Percentiles rank a stretch among this genome's conserved stretches.
These are phyloP conservation scores for Cinara cedri DNA, from an alignment of 2,888 invertebrate genomes.

Conservation along the genomic window DNA sequence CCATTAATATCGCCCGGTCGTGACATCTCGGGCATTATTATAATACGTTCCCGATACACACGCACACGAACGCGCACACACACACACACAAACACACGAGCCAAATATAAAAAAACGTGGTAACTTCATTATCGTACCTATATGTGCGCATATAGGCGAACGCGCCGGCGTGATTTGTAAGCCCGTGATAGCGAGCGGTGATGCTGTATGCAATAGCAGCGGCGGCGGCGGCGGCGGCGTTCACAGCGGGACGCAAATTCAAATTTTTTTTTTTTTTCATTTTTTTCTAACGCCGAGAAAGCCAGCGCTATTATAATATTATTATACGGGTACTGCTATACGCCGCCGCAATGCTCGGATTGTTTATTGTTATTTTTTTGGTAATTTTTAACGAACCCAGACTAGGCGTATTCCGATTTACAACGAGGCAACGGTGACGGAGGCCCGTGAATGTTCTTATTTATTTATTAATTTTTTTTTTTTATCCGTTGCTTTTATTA, in stretches of 20 bases:
- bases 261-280: conserved; percentile 40
- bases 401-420: conserved; percentile 10
- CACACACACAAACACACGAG: conserved; percentile 1
- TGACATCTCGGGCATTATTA: conserved; percentile 47
- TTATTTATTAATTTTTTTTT: background rate
- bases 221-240: background rate
- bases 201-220: background rate
- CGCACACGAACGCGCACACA: background rate
- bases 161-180: conserved; percentile 50
- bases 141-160: conserved; percentile 19
- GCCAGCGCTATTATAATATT: too few relatives aligned
- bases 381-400: conserved; percentile 49
- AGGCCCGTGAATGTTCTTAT: conserved; percentile 14
- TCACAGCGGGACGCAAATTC: conserved; percentile 52
- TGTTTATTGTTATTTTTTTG: conserved; percentile 56
- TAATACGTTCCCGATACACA: conserved; percentile 37
- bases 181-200: background rate
- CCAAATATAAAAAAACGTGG: conserved; percentile 49
- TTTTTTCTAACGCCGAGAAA: conserved; percentile 39
- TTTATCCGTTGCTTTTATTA: background rate
- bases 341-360: conserved; percentile 36
- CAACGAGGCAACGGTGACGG: background rate
- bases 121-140: conserved; percentile 46
- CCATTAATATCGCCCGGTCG: conserved; percentile 52
- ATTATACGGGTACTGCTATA: too few relatives aligned